A percentile compares a stretch with the other conserved stretches of the same genome.
These are phyloP conservation scores for Monomorium pharaonis DNA, from an alignment of 1,140 invertebrate species.

Conservation along the genomic window DNA sequence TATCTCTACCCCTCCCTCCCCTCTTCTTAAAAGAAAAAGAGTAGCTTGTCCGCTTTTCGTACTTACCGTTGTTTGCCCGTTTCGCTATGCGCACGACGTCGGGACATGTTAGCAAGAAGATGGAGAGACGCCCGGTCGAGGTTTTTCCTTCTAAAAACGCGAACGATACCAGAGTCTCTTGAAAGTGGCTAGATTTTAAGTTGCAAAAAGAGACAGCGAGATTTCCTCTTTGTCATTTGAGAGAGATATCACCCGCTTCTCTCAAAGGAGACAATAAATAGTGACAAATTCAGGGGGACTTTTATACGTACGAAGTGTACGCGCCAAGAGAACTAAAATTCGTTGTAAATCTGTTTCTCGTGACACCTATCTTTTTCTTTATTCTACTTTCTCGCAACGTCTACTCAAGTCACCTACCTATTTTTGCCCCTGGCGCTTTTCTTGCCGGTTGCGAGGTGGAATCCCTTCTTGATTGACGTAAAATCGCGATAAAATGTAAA, in stretches of 20 bases:
- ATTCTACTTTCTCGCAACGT: conserved; percentile 29
- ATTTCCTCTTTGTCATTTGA: neutral
- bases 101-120: conserved; percentile 27
- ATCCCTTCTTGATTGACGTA: conserved; percentile 57
- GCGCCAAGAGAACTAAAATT: neutral
- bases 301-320: neutral
- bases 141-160: neutral
- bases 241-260: neutral
- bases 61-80: conserved; percentile 35
- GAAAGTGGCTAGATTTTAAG: neutral
- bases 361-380: conserved; percentile 8
- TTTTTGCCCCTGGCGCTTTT: neutral
- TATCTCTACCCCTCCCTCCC: too few relatives aligned
- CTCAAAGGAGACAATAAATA: too few relatives aligned
- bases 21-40: neutral
- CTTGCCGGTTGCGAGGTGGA: conserved; percentile 43
- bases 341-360: neutral
- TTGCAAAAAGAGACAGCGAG: neutral
- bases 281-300: neutral
- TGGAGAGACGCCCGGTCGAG: neutral
- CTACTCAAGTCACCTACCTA: neutral
- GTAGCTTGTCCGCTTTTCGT: neutral
- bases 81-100: neutral
- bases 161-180: neutral
- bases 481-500: conserved; percentile 57